Conservation (phyloP, 2,888 invertebrate species). For the Seira sanloemensis region DNA sequence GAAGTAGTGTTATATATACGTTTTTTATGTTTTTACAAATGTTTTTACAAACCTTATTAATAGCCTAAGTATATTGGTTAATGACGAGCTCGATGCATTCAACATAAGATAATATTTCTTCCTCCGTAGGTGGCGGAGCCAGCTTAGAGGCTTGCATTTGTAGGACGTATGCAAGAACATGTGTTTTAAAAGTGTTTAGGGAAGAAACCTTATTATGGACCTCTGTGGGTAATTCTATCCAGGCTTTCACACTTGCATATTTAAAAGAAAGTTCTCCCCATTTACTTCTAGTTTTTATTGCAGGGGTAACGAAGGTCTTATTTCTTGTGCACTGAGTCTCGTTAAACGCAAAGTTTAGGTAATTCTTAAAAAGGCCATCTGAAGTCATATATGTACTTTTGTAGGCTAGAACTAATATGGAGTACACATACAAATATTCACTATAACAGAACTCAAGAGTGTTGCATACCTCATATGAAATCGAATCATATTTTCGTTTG, state of each 20-base stretch:
- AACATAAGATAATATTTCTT: too few relatives aligned
- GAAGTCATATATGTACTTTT: background rate
- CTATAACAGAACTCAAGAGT: background rate
- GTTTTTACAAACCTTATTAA: too few relatives aligned
- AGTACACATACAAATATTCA: background rate
- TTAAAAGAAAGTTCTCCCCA: background rate
- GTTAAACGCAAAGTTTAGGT: background rate
- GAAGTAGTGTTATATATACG: too few relatives aligned
- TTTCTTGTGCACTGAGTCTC: background rate
- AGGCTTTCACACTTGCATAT: background rate
- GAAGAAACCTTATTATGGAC: too few relatives aligned
- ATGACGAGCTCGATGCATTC: too few relatives aligned
- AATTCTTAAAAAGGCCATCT: background rate
- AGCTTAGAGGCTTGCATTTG: too few relatives aligned
- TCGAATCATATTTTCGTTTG: slow-evolving; percentile 24
- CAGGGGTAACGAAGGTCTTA: background rate
- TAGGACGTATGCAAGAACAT: too few relatives aligned
- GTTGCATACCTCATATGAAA: background rate
- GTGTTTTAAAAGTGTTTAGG: too few relatives aligned
- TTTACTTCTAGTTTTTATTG: background rate
- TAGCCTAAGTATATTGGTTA: too few relatives aligned
- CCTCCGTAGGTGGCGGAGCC: too few relatives aligned
- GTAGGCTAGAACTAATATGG: background rate
- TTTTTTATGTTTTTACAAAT: too few relatives aligned
- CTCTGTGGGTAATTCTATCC: background rate